Base-by-base conservation (phyloP, 2,113 vertebrate species). In the Puntigrus tetrazona region DNA sequence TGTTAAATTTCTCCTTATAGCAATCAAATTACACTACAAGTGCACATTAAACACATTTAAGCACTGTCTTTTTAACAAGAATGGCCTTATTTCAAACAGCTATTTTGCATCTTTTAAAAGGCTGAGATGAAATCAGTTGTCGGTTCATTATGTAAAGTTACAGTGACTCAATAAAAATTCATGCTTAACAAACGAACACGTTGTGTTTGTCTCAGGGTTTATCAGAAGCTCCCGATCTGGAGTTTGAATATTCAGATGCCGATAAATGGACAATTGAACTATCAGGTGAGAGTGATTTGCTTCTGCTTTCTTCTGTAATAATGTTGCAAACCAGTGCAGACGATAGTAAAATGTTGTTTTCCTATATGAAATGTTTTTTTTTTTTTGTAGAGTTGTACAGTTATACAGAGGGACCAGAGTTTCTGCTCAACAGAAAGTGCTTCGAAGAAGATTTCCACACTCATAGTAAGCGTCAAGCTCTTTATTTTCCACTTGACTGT, bases 321-420 rank as follows among this genome's bases (percentile, higher is more conserved):
- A 45, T 20, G 18, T 36, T 6, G 75, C 38, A 57, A 14, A 18
- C 22, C 65, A 22, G 2, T 22, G n/a, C 2, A 78, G 7, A 31
- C 25, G 3, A 10, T 5, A 45, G n/a, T 65, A 31, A 65, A 9
- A 0, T 65, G 16, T 43, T n/a, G 22, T 74, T 9, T 41, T 50
- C 20, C 45, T 41, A 4, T 77, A 18, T 29, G 22, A 13, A 73
- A 45, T 13, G 8, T 11, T 59, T 16, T 81, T 90, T 13, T 3
- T 11, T 59, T 16, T 81, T 90, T 89, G 25, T 88, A 99, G 98
- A 99, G 90, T 93, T 99, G 4, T 99, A 99, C 92, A 99, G 98
- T 90, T 99, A 99, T 86, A 99, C 98, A 0, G 98, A 99, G 89
- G 97, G 96, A 29, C 98, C 98, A 0, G 98, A 99, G 90, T 99